phyloP scores from a whole-genome alignment of 2,113 vertebrate genomes.

The Toxostoma redivivum region DNA sequence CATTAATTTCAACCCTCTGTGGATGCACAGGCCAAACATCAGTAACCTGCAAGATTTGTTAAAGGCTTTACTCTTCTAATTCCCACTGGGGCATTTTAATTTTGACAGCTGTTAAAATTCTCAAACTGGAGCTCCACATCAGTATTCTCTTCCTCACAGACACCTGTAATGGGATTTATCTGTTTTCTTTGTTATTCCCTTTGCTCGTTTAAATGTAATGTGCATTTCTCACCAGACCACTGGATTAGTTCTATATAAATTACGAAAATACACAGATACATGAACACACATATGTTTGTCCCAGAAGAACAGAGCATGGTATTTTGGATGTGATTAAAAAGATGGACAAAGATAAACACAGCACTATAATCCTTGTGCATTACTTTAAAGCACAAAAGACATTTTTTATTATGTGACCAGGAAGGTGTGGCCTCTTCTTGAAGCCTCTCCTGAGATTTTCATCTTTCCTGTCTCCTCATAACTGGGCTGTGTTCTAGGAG shows the following conservation, averaged over 20 bases:
- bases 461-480: not conserved
- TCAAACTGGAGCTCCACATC: conserved; percentile 60
- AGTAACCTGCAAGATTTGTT: conserved; percentile 67
- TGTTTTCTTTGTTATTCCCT: conserved; percentile 66
- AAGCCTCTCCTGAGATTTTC: not conserved
- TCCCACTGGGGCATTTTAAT: conserved; percentile 63
- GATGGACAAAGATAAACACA: not conserved
- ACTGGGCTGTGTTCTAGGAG: not conserved
- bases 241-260: conserved; percentile 40
- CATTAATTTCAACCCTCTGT: conserved; percentile 54
- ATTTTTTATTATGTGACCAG: not conserved
- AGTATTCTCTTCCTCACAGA: conserved; percentile 57
- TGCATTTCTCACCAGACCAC: conserved; percentile 50
- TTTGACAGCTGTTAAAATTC: conserved; percentile 71
- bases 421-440: not conserved
- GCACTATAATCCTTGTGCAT: not conserved
- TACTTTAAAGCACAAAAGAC: not conserved
- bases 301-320: not conserved
- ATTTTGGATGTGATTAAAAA: not conserved
- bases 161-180: conserved; percentile 66
- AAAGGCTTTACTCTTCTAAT: conserved; percentile 56
- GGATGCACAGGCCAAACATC: conserved; percentile 31
- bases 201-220: conserved; percentile 66
- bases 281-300: not conserved
- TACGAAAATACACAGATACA: not conserved